These are phyloP conservation scores for Leiothrix lutea DNA, from an alignment of 2,113 vertebrate genomes.

Conservation along the genomic window DNA sequence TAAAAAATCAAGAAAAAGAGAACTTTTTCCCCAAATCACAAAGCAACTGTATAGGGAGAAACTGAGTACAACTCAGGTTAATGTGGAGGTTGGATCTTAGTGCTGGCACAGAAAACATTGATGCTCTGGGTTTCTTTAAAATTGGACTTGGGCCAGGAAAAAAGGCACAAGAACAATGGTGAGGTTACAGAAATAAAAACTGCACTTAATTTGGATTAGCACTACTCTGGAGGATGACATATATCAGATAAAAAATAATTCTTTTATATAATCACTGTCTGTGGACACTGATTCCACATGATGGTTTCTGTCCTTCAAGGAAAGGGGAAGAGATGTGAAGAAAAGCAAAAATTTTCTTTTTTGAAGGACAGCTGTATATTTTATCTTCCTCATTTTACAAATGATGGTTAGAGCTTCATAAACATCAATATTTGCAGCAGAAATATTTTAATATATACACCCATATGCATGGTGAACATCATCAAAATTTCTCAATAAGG, in stretches of 20 bases:
- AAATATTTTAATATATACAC: too few relatives aligned
- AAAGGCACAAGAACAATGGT: neutral
- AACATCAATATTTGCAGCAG: neutral
- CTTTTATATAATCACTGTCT: too few relatives aligned
- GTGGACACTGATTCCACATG: neutral
- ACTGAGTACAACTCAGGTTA: accelerated
- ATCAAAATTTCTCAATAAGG: neutral
- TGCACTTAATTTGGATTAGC: neutral
- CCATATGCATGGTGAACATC: accelerated
- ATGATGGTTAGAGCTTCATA: too few relatives aligned
- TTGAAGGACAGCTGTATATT: neutral
- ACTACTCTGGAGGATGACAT: neutral
- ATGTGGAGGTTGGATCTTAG: neutral
- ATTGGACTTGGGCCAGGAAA: neutral
- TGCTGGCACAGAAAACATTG: accelerated
- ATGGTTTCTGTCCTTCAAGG: neutral
- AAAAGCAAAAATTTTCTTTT: neutral
- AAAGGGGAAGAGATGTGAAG: neutral
- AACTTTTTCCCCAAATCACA: neutral
- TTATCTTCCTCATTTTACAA: neutral
- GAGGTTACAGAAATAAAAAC: neutral
- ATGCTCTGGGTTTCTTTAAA: neutral
- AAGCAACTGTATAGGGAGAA: neutral
- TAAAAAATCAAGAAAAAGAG: neutral
- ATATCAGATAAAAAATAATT: neutral